phyloP scores from a whole-genome alignment of 2,797 vertebrate species.

The Tadarida brasiliensis region DNA sequence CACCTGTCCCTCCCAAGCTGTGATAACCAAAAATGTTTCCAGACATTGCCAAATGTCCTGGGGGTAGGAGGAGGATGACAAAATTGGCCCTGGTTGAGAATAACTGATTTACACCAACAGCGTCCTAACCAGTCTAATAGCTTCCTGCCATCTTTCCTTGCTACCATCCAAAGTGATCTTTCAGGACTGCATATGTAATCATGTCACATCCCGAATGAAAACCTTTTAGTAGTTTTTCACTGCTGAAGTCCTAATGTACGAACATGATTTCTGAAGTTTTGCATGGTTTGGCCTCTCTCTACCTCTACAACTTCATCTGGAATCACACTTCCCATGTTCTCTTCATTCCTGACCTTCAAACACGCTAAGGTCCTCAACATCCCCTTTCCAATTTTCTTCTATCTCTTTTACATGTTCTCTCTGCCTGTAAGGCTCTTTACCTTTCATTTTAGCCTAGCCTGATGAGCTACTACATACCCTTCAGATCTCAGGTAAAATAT shows the following conservation, averaged over 20 bases:
- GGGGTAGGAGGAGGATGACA: background rate
- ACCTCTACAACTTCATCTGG: background rate
- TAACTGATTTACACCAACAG: background rate
- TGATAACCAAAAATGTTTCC: background rate
- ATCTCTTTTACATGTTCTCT: background rate
- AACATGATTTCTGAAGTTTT: background rate
- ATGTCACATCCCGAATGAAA: background rate
- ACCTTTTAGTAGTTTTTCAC: background rate
- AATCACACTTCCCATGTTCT: background rate
- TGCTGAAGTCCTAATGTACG: background rate
- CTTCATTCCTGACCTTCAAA: slow-evolving; percentile 3
- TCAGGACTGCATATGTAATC: background rate
- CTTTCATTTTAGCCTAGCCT: background rate
- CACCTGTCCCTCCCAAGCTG: background rate
- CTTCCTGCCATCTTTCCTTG: background rate
- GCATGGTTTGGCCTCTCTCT: background rate
- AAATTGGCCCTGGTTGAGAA: background rate
- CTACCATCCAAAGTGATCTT: background rate
- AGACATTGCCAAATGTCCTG: background rate
- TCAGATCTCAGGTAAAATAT: background rate
- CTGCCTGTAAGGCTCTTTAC: background rate
- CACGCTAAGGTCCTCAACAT: background rate
- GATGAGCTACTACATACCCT: background rate
- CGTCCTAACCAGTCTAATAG: background rate
- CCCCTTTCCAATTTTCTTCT: background rate